These are phyloP conservation scores for Eupithecia inturbata DNA, from an alignment of 2,888 invertebrate genomes.

Conservation along the genomic window DNA sequence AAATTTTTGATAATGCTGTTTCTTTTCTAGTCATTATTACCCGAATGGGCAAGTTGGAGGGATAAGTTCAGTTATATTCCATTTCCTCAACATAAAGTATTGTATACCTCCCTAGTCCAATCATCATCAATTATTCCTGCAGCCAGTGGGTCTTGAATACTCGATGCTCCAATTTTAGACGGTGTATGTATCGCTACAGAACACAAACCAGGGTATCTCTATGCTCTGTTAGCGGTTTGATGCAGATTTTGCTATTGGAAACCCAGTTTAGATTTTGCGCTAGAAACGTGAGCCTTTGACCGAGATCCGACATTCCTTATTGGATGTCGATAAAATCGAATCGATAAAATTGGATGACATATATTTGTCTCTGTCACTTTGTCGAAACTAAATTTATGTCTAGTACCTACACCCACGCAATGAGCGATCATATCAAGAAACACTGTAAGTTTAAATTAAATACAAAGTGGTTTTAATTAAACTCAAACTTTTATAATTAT, in stretches of 20 bases:
- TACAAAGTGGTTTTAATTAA: conserved; percentile 18
- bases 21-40: neutral
- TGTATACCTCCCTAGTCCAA: neutral
- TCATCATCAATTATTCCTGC: neutral
- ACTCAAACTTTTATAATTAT: conserved; percentile 29
- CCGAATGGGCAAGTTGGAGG: too few relatives aligned
- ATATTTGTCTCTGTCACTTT: neutral
- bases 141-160: neutral
- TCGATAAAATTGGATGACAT: neutral
- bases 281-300: neutral
- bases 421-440: neutral
- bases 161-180: neutral
- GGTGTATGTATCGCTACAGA: neutral
- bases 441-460: conserved; percentile 3
- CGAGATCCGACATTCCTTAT: neutral
- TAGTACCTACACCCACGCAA: neutral
- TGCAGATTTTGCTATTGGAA: conserved; percentile 6
- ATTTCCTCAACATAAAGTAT: neutral
- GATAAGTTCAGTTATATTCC: too few relatives aligned
- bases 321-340: neutral
- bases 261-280: neutral
- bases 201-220: neutral
- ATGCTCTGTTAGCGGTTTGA: neutral
- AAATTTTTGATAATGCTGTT: neutral
- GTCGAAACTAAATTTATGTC: neutral